Conservation (phyloP, 2,113 vertebrate species). For the Microtus oregoni region DNA sequence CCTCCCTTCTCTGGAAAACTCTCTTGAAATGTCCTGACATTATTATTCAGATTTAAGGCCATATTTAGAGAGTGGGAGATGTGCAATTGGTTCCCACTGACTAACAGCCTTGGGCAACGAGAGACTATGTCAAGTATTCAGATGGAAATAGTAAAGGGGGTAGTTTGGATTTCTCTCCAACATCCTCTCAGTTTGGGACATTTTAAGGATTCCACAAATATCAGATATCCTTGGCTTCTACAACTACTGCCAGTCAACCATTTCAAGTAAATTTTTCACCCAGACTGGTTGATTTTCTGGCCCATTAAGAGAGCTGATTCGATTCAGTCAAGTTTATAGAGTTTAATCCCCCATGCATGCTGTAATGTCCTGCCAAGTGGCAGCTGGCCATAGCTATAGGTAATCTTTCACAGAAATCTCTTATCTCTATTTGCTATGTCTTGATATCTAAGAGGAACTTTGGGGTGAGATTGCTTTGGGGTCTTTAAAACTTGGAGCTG, state of each 20-base stretch:
- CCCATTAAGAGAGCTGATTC: constrained; percentile 83
- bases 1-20: neutral
- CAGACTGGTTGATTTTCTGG: constrained; percentile 83
- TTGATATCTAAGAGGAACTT: constrained; percentile 23
- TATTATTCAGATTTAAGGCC: neutral
- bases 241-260: constrained; percentile 72
- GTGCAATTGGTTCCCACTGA: neutral
- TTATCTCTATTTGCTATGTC: constrained; percentile 38
- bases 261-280: constrained; percentile 82
- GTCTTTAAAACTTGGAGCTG: constrained; percentile 52
- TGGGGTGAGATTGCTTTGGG: constrained; percentile 31
- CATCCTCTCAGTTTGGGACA: neutral
- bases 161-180: neutral
- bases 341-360: constrained; percentile 69
- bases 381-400: constrained; percentile 36
- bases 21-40: neutral
- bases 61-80: constrained; percentile 38
- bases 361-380: constrained; percentile 67
- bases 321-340: constrained; percentile 73
- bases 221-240: constrained; percentile 73
- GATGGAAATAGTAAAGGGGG: constrained; percentile 10
- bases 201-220: constrained; percentile 67
- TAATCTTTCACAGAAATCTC: constrained; percentile 70
- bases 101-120: constrained; percentile 1
- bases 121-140: constrained; percentile 41